Percentiles rank a stretch among this genome's conserved stretches.
These are phyloP conservation scores for Fratercula arctica DNA, from an alignment of 2,797 vertebrate genomes.

Conservation along the genomic window DNA sequence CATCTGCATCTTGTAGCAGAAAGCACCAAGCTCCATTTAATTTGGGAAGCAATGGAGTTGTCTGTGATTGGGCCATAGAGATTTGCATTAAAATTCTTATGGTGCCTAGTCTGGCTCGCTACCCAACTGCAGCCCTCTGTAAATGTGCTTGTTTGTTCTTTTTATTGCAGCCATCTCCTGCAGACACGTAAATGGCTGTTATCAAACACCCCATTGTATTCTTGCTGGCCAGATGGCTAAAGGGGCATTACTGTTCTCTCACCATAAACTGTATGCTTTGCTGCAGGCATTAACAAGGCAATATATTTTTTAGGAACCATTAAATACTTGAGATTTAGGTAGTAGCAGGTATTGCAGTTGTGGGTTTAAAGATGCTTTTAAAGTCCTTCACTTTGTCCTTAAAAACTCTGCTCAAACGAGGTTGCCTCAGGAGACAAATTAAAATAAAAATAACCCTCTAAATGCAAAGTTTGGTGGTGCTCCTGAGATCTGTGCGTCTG, in stretches of 20 bases:
- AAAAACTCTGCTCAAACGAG: slow-evolving; percentile 42
- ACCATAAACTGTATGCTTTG: slow-evolving; percentile 56
- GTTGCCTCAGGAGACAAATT: slow-evolving; percentile 54
- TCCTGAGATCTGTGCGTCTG: slow-evolving; percentile 23
- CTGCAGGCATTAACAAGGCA: slow-evolving; percentile 68
- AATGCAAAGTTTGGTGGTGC: background rate
- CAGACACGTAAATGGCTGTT: slow-evolving; percentile 38
- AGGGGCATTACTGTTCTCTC: slow-evolving; percentile 57
- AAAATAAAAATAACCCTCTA: slow-evolving; percentile 59
- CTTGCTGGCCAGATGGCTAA: slow-evolving; percentile 72
- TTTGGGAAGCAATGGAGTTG: slow-evolving; percentile 27
- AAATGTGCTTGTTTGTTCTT: slow-evolving; percentile 65
- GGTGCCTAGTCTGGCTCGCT: background rate
- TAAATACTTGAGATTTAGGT: slow-evolving; percentile 67
- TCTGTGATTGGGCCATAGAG: slow-evolving; percentile 6
- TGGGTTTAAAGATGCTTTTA: slow-evolving; percentile 34
- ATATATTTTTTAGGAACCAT: slow-evolving; percentile 67
- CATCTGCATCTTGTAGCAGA: background rate
- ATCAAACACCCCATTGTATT: slow-evolving; percentile 63
- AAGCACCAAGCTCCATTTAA: slow-evolving; percentile 20
- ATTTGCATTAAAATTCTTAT: slow-evolving; percentile 25
- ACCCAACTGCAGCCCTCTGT: slow-evolving; percentile 29
- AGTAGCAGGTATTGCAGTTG: slow-evolving; percentile 46
- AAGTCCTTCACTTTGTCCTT: slow-evolving; percentile 55
- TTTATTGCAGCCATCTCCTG: slow-evolving; percentile 64